These are phyloP conservation scores for Thunnus albacares DNA, from an alignment of 2,797 vertebrate genomes.

Conservation along the genomic window DNA sequence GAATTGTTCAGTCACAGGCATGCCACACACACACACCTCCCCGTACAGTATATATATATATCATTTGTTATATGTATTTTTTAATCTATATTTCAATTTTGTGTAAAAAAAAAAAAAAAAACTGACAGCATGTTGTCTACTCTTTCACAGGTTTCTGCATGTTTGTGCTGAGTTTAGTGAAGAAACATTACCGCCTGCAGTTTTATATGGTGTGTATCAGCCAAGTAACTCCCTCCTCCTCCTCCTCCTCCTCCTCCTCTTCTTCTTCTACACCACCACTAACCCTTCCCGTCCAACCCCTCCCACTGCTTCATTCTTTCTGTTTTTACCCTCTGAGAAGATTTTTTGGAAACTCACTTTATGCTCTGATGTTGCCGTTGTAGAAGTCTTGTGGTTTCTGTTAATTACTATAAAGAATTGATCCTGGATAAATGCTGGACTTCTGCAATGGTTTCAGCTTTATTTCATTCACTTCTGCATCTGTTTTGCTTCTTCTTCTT, in stretches of 20 bases:
- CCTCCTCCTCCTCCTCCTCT: neutral
- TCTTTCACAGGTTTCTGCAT: conserved; percentile 98
- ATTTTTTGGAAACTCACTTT: neutral
- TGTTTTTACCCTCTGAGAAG: neutral
- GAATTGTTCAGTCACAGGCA: neutral
- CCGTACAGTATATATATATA: too few species aligned
- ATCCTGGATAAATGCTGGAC: neutral
- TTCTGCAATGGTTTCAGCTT: conserved; percentile 16
- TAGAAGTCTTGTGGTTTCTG: accelerated
- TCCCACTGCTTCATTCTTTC: conserved; percentile 10
- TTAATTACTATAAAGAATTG: neutral
- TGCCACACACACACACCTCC: neutral
- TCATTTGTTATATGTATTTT: neutral
- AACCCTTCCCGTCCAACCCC: neutral
- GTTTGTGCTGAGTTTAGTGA: conserved; percentile 99
- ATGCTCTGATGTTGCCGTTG: neutral
- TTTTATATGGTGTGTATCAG: conserved; percentile 99
- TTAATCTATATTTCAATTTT: conserved; percentile 17
- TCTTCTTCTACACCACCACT: conserved; percentile 16
- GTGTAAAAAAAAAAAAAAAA: neutral
- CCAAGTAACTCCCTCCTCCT: conserved; percentile 63
- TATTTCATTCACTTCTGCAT: conserved; percentile 4
- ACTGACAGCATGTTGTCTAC: conserved; percentile 86
- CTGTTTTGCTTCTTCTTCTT: neutral
- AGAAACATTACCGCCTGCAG: conserved; percentile 99